Conservation (phyloP, 2,888 invertebrate species). For the Drosophila mettleri region DNA sequence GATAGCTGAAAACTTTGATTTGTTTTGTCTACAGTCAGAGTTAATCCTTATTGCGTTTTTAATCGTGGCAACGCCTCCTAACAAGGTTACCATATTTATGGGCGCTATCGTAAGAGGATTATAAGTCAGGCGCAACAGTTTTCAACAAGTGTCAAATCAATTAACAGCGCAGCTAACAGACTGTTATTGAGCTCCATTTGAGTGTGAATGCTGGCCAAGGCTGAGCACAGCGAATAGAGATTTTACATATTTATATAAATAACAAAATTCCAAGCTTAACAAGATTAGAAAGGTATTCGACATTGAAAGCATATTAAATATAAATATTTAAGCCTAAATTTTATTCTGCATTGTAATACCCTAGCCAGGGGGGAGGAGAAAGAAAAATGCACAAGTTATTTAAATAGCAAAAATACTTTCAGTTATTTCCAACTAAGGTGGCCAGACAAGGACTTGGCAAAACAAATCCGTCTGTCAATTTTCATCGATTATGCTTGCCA, state of each 20-base stretch:
- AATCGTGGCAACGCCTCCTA: slow-evolving; percentile 5
- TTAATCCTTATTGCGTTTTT: slow-evolving; percentile 41
- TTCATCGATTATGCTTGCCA: slow-evolving; percentile 39
- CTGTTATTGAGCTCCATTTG: not conserved
- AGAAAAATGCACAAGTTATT: not conserved
- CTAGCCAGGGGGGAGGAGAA: no score
- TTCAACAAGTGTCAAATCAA: slow-evolving; percentile 10
- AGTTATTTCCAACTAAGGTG: no score
- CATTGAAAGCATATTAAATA: not conserved
- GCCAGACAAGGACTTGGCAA: not conserved
- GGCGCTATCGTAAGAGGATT: slow-evolving; percentile 14
- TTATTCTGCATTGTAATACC: no score
- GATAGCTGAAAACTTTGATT: slow-evolving; percentile 36
- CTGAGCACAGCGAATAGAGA: not conserved
- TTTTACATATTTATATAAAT: not conserved
- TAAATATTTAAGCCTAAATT: not conserved
- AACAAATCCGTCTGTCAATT: slow-evolving; percentile 21
- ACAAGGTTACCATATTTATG: not conserved
- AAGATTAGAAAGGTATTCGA: not conserved
- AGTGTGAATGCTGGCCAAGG: not conserved
- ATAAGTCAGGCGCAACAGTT: slow-evolving; percentile 15
- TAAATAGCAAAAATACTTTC: not conserved
- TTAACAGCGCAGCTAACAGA: not conserved
- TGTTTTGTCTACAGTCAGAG: slow-evolving; percentile 19
- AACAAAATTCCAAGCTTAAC: not conserved